Percentiles rank a stretch among this genome's conserved stretches.
Evolutionary conservation across 2,797 vertebrate genomes (phyloP).

Genomic region (Halcyon chelicuti): DNA sequence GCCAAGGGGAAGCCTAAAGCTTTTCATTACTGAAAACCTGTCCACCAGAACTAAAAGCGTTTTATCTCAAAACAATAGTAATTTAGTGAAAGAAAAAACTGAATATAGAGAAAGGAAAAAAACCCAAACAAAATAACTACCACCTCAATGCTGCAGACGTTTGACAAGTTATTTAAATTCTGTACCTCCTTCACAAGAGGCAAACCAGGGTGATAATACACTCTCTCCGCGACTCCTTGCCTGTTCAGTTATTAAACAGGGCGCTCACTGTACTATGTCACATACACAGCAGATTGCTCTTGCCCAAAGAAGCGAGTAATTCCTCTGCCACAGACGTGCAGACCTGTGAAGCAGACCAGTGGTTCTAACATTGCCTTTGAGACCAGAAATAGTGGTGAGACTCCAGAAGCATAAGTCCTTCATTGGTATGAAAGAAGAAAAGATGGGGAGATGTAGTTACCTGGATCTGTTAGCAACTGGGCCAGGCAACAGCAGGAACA

Average conservation of each 20-base stretch:
- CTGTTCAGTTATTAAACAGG: not conserved
- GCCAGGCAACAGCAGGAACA: not conserved
- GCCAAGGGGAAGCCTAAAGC: not conserved
- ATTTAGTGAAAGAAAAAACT: not conserved
- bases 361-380: not conserved
- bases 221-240: not conserved
- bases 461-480: not conserved
- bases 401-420: fast-evolving
- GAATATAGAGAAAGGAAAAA: not conserved
- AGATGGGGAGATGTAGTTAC: fast-evolving
- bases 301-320: not conserved
- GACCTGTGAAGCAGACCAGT: not conserved
- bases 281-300: not conserved
- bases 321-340: not conserved
- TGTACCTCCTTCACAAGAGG: not conserved
- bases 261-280: fast-evolving
- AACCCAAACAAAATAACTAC: not conserved
- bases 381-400: not conserved
- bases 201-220: not conserved
- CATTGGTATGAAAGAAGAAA: not conserved
- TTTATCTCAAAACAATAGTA: not conserved
- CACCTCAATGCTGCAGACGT: not conserved
- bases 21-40: not conserved
- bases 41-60: not conserved
- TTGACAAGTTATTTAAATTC: not conserved